phyloP scores from a whole-genome alignment of 2,797 vertebrate species.

The Sparidentex hasta region DNA sequence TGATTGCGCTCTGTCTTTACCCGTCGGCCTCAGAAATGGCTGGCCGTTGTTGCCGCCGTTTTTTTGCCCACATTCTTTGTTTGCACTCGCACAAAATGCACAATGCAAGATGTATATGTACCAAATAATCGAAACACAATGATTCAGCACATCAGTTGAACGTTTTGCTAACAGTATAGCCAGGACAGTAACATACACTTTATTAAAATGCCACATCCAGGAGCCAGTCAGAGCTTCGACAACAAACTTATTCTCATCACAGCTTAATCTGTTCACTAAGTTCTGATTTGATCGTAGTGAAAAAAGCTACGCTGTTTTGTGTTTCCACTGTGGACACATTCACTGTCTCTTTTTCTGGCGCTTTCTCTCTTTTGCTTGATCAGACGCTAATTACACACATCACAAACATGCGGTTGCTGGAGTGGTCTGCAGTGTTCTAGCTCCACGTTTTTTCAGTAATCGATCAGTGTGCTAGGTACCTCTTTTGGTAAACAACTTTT shows the following conservation, averaged over 20 bases:
- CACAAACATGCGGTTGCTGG: no score
- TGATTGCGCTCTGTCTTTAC: background rate
- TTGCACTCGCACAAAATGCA: background rate
- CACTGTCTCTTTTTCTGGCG: no score
- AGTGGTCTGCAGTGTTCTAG: no score
- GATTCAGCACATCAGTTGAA: background rate
- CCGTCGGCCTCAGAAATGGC: background rate
- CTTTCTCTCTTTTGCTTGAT: no score
- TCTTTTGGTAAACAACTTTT: no score
- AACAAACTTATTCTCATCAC: background rate
- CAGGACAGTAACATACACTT: background rate
- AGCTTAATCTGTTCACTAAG: background rate
- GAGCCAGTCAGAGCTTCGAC: background rate
- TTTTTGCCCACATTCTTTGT: background rate
- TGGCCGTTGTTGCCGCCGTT: background rate
- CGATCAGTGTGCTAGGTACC: no score
- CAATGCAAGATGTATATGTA: background rate
- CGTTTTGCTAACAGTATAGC: no score
- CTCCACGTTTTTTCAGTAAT: no score
- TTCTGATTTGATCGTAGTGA: no score
- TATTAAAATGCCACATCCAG: background rate
- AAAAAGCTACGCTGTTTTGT: no score
- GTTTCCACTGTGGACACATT: no score
- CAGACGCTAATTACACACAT: no score
- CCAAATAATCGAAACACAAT: background rate